A percentile compares a stretch with the other conserved stretches of the same genome.
Conservation (phyloP, 2,888 invertebrate genomes). For the Eledone cirrhosa region DNA sequence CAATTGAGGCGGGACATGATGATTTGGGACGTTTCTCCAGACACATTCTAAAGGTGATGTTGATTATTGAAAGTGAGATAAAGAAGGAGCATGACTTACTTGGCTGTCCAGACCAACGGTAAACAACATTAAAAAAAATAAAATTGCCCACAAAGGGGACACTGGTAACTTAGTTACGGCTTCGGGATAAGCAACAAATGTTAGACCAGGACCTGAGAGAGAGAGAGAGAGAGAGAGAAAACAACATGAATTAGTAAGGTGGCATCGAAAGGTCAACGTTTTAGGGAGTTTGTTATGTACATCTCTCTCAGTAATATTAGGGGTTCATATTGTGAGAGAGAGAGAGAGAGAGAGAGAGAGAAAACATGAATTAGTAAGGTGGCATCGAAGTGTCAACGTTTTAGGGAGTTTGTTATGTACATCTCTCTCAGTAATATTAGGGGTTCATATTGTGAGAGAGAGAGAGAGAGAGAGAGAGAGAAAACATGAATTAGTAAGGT, state of each 20-base stretch:
- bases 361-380: no score
- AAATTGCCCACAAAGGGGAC: constrained; percentile 29
- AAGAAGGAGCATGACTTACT: not conserved
- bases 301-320: no score
- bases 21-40: constrained; percentile 16
- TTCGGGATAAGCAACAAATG: constrained; percentile 31
- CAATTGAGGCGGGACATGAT: constrained; percentile 24
- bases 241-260: not conserved
- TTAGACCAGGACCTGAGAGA: constrained; percentile 30
- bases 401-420: no score
- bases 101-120: constrained; percentile 29
- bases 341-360: no score
- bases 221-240: not conserved
- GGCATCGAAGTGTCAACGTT: no score
- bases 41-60: constrained; percentile 19
- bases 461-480: no score
- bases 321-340: no score
- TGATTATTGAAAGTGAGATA: constrained; percentile 1
- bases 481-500: no score
- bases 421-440: no score
- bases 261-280: no score
- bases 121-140: constrained; percentile 30
- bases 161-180: constrained; percentile 29
- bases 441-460: no score
- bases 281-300: no score